A percentile compares a stretch with the other conserved stretches of the same genome.
phyloP scores from a whole-genome alignment of 2,797 vertebrate genomes.

The Darevskia nairensis region DNA sequence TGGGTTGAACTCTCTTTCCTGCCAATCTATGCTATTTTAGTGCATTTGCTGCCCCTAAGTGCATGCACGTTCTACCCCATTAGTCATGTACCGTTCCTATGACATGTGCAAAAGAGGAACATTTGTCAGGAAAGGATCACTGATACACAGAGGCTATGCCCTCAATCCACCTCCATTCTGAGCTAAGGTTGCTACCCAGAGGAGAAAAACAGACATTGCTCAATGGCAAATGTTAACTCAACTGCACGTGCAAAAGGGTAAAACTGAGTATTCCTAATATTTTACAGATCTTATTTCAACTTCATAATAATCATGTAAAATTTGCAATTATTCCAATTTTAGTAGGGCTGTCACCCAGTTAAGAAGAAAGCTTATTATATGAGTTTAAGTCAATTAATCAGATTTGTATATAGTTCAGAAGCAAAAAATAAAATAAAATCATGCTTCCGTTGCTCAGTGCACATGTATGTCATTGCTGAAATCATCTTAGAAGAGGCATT shows the following conservation, averaged over 20 bases:
- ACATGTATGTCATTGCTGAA: neutral
- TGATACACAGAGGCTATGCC: neutral
- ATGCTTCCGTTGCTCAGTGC: no score
- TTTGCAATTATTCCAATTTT: neutral
- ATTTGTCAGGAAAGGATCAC: neutral
- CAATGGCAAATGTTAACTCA: constrained; percentile 1
- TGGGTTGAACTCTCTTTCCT: neutral
- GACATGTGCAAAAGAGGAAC: neutral
- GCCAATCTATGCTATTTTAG: neutral
- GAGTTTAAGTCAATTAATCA: neutral
- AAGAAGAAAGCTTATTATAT: neutral
- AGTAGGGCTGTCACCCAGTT: neutral
- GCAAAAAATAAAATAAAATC: neutral
- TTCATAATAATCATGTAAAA: neutral
- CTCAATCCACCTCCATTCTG: neutral
- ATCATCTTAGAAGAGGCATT: neutral
- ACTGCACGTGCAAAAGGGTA: neutral
- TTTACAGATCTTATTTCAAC: constrained; percentile 2
- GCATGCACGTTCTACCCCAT: neutral
- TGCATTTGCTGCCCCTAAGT: neutral
- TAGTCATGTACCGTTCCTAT: neutral
- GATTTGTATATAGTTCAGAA: neutral
- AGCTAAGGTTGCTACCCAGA: neutral
- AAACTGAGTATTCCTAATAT: neutral
- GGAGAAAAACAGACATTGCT: neutral